phyloP scores from a whole-genome alignment of 2,888 invertebrate genomes.

The Pardosa pseudoannulata region DNA sequence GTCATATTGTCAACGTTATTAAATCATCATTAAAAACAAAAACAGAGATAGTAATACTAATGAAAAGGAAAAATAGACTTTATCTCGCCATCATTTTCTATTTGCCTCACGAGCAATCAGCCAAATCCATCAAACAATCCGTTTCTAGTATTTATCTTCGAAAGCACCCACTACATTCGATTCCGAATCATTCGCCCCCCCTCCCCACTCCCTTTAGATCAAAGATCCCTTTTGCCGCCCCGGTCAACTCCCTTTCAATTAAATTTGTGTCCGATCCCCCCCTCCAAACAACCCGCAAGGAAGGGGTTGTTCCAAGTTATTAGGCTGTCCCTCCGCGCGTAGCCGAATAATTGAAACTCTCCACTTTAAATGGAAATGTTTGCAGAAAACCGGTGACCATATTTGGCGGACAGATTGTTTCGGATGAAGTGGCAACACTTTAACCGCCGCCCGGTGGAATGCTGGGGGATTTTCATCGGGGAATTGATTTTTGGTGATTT shows the following conservation, averaged over 20 bases:
- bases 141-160: too few species aligned
- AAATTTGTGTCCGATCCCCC: slow-evolving; percentile 13
- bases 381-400: slow-evolving; percentile 31
- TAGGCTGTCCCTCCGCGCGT: slow-evolving; percentile 39
- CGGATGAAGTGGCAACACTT: neutral
- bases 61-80: too few species aligned
- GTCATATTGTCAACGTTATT: too few species aligned
- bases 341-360: slow-evolving; percentile 65
- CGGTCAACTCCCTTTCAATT: slow-evolving; percentile 10
- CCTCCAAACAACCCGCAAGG: neutral
- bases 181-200: too few species aligned
- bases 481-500: neutral
- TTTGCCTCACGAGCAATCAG: too few species aligned
- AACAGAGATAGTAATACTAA: too few species aligned
- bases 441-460: neutral
- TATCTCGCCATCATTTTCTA: too few species aligned
- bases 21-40: too few species aligned
- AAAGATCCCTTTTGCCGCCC: neutral
- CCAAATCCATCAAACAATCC: too few species aligned
- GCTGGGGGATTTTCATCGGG: neutral
- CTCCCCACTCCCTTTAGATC: neutral
- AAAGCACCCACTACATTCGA: too few species aligned
- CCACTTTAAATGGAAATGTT: slow-evolving; percentile 66
- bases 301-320: slow-evolving; percentile 40
- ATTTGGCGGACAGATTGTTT: slow-evolving; percentile 7